A percentile compares a stretch with the other conserved stretches of the same genome.
phyloP scores from a whole-genome alignment of 2,797 vertebrate genomes.

The Rhynchonycteris naso region DNA sequence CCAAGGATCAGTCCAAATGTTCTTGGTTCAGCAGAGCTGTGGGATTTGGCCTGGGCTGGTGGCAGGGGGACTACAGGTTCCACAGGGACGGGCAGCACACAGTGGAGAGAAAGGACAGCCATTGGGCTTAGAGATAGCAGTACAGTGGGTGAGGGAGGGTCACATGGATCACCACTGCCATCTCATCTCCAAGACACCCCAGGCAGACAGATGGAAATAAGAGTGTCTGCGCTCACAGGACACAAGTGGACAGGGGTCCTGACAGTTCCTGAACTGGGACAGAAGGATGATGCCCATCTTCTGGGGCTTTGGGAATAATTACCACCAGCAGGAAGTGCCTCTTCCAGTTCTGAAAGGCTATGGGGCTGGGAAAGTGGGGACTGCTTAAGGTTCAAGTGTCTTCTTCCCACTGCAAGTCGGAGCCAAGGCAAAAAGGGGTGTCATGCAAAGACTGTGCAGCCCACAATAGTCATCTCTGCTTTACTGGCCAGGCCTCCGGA shows the following conservation, averaged over 20 bases:
- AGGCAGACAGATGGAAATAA: neutral
- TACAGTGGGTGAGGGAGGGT: neutral
- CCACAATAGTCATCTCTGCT: neutral
- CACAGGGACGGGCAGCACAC: conserved; percentile 55
- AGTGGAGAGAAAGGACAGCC: conserved; percentile 59
- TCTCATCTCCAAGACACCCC: neutral
- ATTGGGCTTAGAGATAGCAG: neutral
- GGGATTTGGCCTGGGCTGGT: conserved; percentile 66
- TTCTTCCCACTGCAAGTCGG: neutral
- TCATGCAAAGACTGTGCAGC: accelerated
- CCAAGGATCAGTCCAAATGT: conserved; percentile 63
- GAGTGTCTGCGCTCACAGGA: neutral
- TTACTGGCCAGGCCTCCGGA: neutral
- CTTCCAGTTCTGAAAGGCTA: neutral
- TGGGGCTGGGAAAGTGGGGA: too few species aligned
- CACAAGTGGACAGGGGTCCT: neutral
- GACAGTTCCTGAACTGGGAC: neutral
- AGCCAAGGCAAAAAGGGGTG: neutral
- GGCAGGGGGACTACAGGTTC: conserved; percentile 7
- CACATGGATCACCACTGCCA: neutral
- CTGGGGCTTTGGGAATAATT: neutral
- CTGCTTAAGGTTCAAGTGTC: neutral
- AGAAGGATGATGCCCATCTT: neutral
- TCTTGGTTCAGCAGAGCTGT: conserved; percentile 52
- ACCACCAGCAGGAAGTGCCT: neutral